Conservation (phyloP, 1,140 invertebrate genomes). For the Maconellicoccus hirsutus region DNA sequence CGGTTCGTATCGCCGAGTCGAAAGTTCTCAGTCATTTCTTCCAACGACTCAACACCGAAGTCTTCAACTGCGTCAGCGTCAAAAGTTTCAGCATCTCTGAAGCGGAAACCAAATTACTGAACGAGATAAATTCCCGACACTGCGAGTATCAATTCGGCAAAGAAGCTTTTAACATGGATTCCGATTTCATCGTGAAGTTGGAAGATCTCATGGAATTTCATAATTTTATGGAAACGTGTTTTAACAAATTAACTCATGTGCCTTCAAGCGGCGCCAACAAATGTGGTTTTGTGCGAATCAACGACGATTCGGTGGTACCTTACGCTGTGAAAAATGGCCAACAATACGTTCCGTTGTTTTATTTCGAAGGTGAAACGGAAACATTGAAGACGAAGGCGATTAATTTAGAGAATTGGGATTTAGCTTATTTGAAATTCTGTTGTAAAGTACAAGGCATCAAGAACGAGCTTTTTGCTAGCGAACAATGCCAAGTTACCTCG, state of each 20-base stretch:
- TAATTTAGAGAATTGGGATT: conserved; percentile 75
- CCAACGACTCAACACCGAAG: conserved; percentile 65
- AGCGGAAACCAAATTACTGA: conserved; percentile 74
- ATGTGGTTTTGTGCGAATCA: conserved; percentile 87
- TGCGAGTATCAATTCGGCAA: conserved; percentile 82
- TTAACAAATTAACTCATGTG: conserved; percentile 60
- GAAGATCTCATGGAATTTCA: conserved; percentile 82
- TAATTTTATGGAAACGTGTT: conserved; percentile 77
- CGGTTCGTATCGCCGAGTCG: conserved; percentile 80
- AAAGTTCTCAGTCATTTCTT: conserved; percentile 77
- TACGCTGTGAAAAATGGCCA: conserved; percentile 72
- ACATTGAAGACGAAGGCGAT: conserved; percentile 74
- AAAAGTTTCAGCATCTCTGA: conserved; percentile 88
- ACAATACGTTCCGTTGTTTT: conserved; percentile 87
- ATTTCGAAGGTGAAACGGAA: conserved; percentile 85
- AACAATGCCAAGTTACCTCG: conserved; percentile 77
- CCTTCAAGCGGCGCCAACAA: conserved; percentile 53
- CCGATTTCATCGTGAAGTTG: conserved; percentile 73
- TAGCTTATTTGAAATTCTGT: conserved; percentile 85
- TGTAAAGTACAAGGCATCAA: conserved; percentile 86
- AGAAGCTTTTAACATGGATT: conserved; percentile 71
- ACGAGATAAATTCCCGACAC: conserved; percentile 86
- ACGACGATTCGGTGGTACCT: conserved; percentile 85
- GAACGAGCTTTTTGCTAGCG: conserved; percentile 79
- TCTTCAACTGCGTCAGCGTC: conserved; percentile 77